phyloP scores from a whole-genome alignment of 2,797 vertebrate genomes.

The Selene dorsalis region DNA sequence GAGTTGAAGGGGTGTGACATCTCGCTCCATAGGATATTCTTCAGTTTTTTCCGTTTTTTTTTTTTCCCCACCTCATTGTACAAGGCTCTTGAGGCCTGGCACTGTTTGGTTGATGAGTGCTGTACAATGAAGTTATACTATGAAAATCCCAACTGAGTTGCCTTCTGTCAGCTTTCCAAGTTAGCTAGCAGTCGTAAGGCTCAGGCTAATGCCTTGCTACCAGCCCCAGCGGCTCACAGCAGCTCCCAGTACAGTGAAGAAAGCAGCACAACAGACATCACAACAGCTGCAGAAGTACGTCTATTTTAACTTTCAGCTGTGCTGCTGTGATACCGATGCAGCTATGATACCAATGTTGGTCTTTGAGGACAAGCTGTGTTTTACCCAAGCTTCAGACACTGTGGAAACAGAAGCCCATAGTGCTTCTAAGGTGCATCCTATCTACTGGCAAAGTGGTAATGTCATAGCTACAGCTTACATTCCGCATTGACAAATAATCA shows the following conservation, averaged over 20 bases:
- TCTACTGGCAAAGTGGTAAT: slow-evolving; percentile 30
- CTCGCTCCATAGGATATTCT: neutral
- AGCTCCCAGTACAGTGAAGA: slow-evolving; percentile 4
- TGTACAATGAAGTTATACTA: neutral
- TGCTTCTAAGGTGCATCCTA: slow-evolving; percentile 1
- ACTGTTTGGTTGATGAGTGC: neutral
- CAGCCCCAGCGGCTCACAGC: neutral
- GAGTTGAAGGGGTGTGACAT: neutral
- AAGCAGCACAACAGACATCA: slow-evolving; percentile 4
- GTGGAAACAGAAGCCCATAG: slow-evolving; percentile 6
- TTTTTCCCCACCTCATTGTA: neutral
- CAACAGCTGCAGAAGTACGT: neutral
- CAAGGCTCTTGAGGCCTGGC: neutral
- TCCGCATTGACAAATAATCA: slow-evolving; percentile 4
- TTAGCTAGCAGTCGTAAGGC: slow-evolving; percentile 13
- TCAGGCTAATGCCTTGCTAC: slow-evolving; percentile 1
- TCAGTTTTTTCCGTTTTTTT: neutral
- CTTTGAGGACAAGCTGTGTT: slow-evolving; percentile 23
- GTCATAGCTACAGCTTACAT: slow-evolving; percentile 7
- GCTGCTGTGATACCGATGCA: no score
- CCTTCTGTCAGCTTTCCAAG: neutral
- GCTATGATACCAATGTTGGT: slow-evolving; percentile 21
- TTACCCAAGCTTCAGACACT: slow-evolving; percentile 19
- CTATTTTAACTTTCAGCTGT: neutral
- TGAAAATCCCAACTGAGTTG: slow-evolving; percentile 23